Evolutionary conservation across 2,888 invertebrate species (phyloP).

Genomic region (Drosophila tanythrix): DNA sequence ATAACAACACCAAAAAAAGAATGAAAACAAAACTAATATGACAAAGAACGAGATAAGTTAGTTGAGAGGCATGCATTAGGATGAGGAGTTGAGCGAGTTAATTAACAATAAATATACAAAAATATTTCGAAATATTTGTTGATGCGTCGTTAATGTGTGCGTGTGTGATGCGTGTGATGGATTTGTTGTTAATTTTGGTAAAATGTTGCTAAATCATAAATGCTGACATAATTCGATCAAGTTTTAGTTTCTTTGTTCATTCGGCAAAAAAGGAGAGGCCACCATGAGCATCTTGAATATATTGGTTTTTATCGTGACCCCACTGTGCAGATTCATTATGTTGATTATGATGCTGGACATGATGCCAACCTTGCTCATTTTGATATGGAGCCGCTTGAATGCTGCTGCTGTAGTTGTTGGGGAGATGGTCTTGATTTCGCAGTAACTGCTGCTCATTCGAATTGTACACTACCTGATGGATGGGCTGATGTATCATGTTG

Average conservation of each 20-base stretch:
- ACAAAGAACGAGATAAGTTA: neutral
- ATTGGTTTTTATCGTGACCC: conserved; percentile 6
- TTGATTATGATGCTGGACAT: conserved; percentile 8
- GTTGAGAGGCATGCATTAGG: conserved; percentile 29
- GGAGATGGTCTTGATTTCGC: conserved; percentile 37
- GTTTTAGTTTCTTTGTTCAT: neutral
- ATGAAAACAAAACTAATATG: conserved; percentile 5
- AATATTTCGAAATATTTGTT: neutral
- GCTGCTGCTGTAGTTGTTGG: neutral
- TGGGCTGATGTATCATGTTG: conserved; percentile 85
- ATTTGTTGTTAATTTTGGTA: conserved; percentile 16
- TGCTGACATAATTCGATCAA: neutral
- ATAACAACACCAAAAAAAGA: conserved; percentile 12
- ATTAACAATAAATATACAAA: conserved; percentile 18
- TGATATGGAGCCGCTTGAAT: conserved; percentile 32
- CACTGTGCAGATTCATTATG: conserved; percentile 7
- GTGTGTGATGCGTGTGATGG: conserved; percentile 2
- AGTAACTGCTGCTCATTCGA: conserved; percentile 37
- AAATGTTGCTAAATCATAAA: conserved; percentile 30
- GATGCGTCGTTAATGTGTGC: conserved; percentile 1
- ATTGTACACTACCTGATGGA: conserved; percentile 84
- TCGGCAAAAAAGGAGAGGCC: conserved; percentile 63
- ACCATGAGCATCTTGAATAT: conserved; percentile 44
- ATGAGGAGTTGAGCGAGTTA: neutral
- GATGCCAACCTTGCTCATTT: conserved; percentile 55